Evolutionary conservation across 2,888 invertebrate species (phyloP), one percentile per base, ranked within the genome.

Genomic region (Agrypnus murinus): DNA sequence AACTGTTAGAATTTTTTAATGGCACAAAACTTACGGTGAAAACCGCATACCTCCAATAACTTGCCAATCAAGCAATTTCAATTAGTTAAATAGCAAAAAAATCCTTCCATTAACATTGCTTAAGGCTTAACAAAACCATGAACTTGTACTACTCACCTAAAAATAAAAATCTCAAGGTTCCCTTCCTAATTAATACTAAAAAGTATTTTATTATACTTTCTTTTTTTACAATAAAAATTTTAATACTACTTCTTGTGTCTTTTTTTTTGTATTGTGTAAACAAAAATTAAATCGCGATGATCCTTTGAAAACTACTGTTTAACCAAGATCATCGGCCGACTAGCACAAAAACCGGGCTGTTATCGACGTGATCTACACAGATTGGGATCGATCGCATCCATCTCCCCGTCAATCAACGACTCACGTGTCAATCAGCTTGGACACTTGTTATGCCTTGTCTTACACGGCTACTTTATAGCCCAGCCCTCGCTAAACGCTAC

Each of bases 341-440:
- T 50, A 50, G 50, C 43, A 71, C 60, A 64, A 71, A 68, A 68
- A 73, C 64, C 60, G 68, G 68, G 74, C 67, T 74, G 68, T 71
- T 76, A 76, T 77, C 77, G 73, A 73, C 63, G 77, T 84, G 85
- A 85, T 85, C 86, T 85, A 85, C 85, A 85, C 84, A 84, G 86
- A 85, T 85, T 84, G 83, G 81, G 82, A 85, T 85, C 85, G 82
- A 85, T 85, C 84, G 84, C 83, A 84, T 84, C 84, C 82, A 85
- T 85, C 85, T 84, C 81, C 77, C 81, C 81, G 85, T 85, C 86
- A 85, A 84, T 85, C 85, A 85, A 82, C 82, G 82, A 80, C 82
- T 83, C 84, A 84, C 85, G 85, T 85, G 86, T 85, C 86, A 86
- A 86, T 86, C 86, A 86, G 79, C 72, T 58, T 78, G 81, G 84